Evolutionary conservation across 2,888 invertebrate genomes (phyloP), one percentile per base, ranked within the genome.

Genomic region (Ctena decussata): DNA sequence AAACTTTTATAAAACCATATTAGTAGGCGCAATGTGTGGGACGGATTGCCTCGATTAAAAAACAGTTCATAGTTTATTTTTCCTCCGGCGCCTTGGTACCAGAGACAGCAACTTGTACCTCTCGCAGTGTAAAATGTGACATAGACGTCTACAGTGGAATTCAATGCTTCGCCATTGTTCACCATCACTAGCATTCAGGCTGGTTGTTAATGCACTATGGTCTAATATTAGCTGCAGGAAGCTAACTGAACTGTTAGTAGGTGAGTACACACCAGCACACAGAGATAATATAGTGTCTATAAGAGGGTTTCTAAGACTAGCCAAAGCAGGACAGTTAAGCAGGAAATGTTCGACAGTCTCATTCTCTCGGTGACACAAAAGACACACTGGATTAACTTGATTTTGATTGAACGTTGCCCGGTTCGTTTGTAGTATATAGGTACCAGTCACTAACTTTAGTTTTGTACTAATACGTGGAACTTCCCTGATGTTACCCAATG

Each of bases 341-440:
- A 53, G 37, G n/a, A 74, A 74, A 41, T 74, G 74, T 74, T 74
- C 49, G 5, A 74, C 18, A 11, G 74, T 74, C 27, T 74, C 74
- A 30, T 74, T 27, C 15, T 32, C 74, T n/a, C 8, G 24, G 18
- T 49, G 30, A 41, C 72, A 72, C 41, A 72, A 12, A 18, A 39
- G 72, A 39, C 72, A 72, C 18, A 15, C 27, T 15, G 72, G 72
- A 35, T 72, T n/a, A 8, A 72, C 44, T 39, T 11, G 15, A 39
- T 24, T 72, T 39, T 72, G 72, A 39, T 72, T 72, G 24, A 72
- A 72, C 35, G 39, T n/a, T 12, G 24, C 72, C n/a, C 72, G 39
- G 41, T 74, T 74, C 8, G 32, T 49, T 74, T 74, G 74, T 12
- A 74, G 74, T 12, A 74, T 74, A 35, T 74, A 72, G 35, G 41